These are phyloP conservation scores for Otus sunia DNA, from an alignment of 2,113 vertebrate species.

Conservation along the genomic window DNA sequence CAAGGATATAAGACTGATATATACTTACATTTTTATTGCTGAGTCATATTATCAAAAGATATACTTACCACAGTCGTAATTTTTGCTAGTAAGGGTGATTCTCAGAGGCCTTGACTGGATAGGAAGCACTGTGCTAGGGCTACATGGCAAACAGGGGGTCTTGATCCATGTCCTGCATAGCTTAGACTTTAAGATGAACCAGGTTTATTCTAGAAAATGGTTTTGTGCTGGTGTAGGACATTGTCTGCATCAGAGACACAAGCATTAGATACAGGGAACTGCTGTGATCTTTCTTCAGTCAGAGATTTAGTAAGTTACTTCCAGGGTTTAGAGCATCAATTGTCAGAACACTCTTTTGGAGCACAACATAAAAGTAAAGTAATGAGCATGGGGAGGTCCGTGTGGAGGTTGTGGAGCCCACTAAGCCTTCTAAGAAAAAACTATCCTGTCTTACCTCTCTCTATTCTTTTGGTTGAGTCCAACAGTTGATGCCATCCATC, in stretches of 20 bases:
- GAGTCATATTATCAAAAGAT: background rate
- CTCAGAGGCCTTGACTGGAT: background rate
- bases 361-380: background rate
- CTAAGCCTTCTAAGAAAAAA: background rate
- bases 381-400: background rate
- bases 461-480: background rate
- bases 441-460: background rate
- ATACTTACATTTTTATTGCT: background rate
- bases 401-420: background rate
- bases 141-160: background rate
- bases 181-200: background rate
- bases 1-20: background rate
- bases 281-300: background rate
- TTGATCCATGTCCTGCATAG: accelerated
- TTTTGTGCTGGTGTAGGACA: background rate
- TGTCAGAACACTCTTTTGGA: background rate
- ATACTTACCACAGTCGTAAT: background rate
- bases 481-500: background rate
- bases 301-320: background rate
- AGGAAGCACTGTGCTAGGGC: background rate
- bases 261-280: background rate
- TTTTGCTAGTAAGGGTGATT: background rate
- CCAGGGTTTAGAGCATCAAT: background rate
- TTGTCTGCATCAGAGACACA: background rate
- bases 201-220: background rate